Conservation (phyloP, 2,888 invertebrate genomes). For the Crepidodera aurea region DNA sequence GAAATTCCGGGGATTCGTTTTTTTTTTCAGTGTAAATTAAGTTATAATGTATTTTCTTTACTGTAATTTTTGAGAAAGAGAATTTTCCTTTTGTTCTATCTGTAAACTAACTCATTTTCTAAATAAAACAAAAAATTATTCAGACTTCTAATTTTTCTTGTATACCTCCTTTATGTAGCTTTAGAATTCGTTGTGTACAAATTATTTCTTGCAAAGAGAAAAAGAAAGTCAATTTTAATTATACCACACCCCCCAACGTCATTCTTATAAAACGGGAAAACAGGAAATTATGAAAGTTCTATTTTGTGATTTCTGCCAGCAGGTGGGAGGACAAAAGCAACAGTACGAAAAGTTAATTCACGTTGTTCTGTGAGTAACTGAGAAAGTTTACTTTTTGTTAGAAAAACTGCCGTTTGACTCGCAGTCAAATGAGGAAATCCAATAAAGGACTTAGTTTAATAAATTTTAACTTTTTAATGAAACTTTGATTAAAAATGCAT, state of each 20-base stretch:
- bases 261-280: neutral
- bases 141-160: no score
- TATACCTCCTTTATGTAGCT: no score
- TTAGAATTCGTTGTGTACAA: no score
- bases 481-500: slow-evolving; percentile 40
- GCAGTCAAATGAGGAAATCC: slow-evolving; percentile 26
- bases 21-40: no score
- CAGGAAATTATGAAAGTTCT: slow-evolving; percentile 22
- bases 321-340: slow-evolving; percentile 6
- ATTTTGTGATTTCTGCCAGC: neutral
- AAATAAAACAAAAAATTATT: no score
- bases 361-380: slow-evolving; percentile 20
- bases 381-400: slow-evolving; percentile 26
- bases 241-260: neutral
- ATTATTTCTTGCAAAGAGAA: no score
- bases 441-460: slow-evolving; percentile 35
- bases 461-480: slow-evolving; percentile 38
- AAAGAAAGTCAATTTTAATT: neutral
- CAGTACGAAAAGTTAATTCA: slow-evolving; percentile 16
- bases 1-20: no score
- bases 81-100: no score
- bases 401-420: slow-evolving; percentile 23
- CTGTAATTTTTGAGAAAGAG: no score
- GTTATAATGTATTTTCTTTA: no score
- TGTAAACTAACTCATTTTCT: no score